A percentile compares a stretch with the other conserved stretches of the same genome.
These are phyloP conservation scores for Scaptomyza reducta DNA, from an alignment of 2,888 invertebrate species.

Conservation along the genomic window DNA sequence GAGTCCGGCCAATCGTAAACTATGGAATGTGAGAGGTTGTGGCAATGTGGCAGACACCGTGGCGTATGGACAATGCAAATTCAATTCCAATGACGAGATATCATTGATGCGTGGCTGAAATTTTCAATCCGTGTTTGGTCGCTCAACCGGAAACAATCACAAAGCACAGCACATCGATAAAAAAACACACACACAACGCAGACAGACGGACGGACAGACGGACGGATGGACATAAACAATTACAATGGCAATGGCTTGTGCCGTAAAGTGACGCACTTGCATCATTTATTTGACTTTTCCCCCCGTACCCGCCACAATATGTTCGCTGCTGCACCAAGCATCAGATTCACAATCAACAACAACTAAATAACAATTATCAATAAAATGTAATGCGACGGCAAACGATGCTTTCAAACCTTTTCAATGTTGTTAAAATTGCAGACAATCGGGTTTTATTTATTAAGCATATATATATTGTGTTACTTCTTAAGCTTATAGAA, in stretches of 20 bases:
- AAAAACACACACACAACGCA: constrained; percentile 25
- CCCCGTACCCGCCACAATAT: constrained; percentile 13
- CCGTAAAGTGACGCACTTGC: constrained; percentile 26
- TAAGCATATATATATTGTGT: neutral
- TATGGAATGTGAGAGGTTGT: constrained; percentile 39
- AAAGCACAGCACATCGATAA: constrained; percentile 27
- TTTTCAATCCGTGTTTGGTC: constrained; percentile 74
- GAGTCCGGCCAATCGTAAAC: constrained; percentile 11
- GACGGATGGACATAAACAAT: constrained; percentile 26
- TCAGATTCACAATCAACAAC: neutral
- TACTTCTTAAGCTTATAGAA: neutral
- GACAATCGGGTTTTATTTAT: neutral
- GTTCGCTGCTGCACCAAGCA: constrained; percentile 14
- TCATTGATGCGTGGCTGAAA: constrained; percentile 77
- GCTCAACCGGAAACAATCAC: constrained; percentile 70
- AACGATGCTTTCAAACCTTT: neutral
- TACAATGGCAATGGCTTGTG: constrained; percentile 34
- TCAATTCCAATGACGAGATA: constrained; percentile 78
- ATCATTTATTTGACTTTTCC: neutral
- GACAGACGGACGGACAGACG: constrained; percentile 9
- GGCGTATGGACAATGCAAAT: constrained; percentile 71
- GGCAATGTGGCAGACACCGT: constrained; percentile 36
- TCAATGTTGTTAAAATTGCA: neutral
- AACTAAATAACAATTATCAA: constrained; percentile 15
- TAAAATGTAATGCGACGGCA: constrained; percentile 1